Evolutionary conservation across 2,113 vertebrate species (phyloP), one percentile per base, ranked within the genome.

Genomic region (Triplophysa dalaica): DNA sequence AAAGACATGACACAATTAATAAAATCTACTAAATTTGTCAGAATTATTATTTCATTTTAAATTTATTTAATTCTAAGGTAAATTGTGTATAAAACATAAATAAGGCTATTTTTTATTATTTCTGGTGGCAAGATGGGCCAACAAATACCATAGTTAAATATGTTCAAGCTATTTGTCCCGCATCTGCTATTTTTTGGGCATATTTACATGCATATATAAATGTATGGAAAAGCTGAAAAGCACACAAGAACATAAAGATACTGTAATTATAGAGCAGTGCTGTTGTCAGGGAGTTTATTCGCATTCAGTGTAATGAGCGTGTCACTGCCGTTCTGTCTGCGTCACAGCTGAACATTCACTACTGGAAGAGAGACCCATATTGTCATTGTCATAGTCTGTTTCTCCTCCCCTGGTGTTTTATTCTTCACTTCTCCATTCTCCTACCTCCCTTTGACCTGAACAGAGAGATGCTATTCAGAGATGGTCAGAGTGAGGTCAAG

Each of bases 321-420:
- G 6, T 61, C 70, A 64, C 75, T 79, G 33, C 54, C 33, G 56
- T 67, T 48, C 72, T 70, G 65, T 83, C 48, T 29, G 2, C 9
- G 3, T 45, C 81, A 56, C 70, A 70, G 81, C 70, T 58, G 70
- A 70, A 66, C 58, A 17, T 14, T 11, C 3, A 21, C 54, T 45
- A 0, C 43, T 29, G 43, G 48, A 50, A 9, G 62, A 48, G 26
- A 22, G 56, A 62, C 10, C 21, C 63, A 14, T 43, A 17, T 54
- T 66, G 11, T 66, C 70, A 17, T 54, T 66, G 11, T 66, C 70
- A 56, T 79, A 75, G 70, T 79, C 48, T 2, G 83, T 78, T 80
- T 54, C 5, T 45, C 63, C 60, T 52, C 48, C 62, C 75, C 80
- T 69, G 26, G 63, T 60, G 16, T 62, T 67, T 72, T 17, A 52